These are phyloP conservation scores for Pogonomyrmex californicus DNA, from an alignment of 1,140 invertebrate genomes.

Conservation along the genomic window DNA sequence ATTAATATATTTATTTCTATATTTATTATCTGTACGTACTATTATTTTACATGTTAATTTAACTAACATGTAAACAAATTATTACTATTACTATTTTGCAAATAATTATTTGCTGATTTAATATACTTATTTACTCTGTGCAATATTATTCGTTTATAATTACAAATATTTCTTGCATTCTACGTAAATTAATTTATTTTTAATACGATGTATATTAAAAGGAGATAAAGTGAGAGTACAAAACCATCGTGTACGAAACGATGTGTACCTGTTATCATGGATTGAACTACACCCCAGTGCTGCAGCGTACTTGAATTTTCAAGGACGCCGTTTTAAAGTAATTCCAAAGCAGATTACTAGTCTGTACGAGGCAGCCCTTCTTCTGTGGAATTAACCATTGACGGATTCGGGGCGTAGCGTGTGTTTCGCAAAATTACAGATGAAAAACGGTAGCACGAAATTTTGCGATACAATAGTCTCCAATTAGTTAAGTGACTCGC, in stretches of 20 bases:
- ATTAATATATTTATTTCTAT: not conserved
- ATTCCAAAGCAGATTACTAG: conserved; percentile 74
- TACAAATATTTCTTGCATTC: conserved; percentile 8
- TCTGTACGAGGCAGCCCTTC: conserved; percentile 22
- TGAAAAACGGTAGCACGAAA: conserved; percentile 74
- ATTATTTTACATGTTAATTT: not conserved
- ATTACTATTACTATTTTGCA: not conserved
- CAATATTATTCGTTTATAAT: not conserved
- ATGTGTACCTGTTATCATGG: not conserved
- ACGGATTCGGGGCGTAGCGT: conserved; percentile 35
- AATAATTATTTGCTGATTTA: not conserved
- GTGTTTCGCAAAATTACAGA: conserved; percentile 76
- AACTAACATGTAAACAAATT: not conserved
- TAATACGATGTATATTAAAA: not conserved
- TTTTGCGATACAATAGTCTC: conserved; percentile 82
- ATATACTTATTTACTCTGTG: not conserved
- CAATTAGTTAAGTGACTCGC: conserved; percentile 85
- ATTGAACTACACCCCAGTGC: conserved; percentile 21
- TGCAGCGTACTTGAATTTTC: conserved; percentile 61
- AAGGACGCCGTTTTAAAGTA: conserved; percentile 63
- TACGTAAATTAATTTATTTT: not conserved
- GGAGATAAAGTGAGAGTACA: not conserved
- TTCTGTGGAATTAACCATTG: conserved; percentile 68
- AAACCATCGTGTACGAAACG: not conserved
- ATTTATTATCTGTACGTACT: not conserved